Evolutionary conservation across 2,888 invertebrate genomes (phyloP).

Genomic region (Epicampocera succincta): DNA sequence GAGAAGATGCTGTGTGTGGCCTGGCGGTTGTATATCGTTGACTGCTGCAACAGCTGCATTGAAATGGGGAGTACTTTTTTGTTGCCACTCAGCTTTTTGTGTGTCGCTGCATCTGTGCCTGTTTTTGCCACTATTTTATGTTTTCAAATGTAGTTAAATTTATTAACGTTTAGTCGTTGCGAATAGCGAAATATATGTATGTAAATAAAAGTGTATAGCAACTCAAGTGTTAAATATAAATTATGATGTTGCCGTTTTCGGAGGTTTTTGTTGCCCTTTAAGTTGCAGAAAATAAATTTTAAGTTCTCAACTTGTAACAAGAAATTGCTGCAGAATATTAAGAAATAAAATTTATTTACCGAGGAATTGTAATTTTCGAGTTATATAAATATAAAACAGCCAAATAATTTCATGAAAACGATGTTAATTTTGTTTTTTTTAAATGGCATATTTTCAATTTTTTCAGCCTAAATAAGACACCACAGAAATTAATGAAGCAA

Average conservation of each 20-base stretch:
- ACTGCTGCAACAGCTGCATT: conserved; percentile 45
- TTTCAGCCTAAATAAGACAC: no score
- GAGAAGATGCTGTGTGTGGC: conserved; percentile 29
- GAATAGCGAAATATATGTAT: neutral
- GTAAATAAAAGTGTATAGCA: neutral
- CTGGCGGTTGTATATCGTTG: neutral
- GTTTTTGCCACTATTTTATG: conserved; percentile 13
- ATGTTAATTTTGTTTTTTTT: no score
- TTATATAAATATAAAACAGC: no score
- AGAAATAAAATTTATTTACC: no score
- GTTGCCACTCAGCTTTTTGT: neutral
- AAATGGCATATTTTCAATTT: no score
- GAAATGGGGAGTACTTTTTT: conserved; percentile 3
- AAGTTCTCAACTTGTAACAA: no score
- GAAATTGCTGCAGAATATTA: no score
- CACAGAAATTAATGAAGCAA: no score
- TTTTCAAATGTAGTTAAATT: conserved; percentile 8
- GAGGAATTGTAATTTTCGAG: no score
- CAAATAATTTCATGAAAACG: no score
- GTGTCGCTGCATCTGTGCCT: neutral
- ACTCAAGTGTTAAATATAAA: conserved; percentile 51
- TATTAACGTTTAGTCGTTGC: conserved; percentile 12
- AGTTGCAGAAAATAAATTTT: no score
- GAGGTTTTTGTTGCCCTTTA: no score
- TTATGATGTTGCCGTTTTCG: conserved; percentile 20